Percentiles rank a stretch among this genome's conserved stretches.
Evolutionary conservation across 1,140 invertebrate genomes (phyloP).

Genomic region (Melipona quadrifasciata): DNA sequence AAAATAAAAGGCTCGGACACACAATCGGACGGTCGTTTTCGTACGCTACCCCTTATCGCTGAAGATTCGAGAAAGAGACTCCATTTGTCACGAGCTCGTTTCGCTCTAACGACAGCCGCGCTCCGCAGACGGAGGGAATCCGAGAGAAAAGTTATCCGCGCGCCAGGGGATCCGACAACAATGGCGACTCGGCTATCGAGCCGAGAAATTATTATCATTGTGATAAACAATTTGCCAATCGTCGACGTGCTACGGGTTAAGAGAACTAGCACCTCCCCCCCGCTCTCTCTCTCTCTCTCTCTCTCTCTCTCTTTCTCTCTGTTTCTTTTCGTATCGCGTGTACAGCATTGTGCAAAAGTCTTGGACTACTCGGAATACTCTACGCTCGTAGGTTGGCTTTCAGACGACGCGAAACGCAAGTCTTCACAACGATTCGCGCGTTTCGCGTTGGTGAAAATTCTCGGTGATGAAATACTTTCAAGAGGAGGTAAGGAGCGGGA

Average conservation of each 20-base stretch:
- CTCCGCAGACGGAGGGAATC: neutral
- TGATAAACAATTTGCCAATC: slow-evolving; percentile 43
- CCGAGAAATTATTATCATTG: slow-evolving; percentile 31
- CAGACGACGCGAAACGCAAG: too few species aligned
- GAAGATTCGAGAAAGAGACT: too few species aligned
- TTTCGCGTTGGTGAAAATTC: too few species aligned
- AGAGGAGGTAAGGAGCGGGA: neutral
- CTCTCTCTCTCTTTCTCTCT: neutral
- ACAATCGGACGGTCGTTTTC: too few species aligned
- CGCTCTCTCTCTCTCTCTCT: neutral
- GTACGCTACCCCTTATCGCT: too few species aligned
- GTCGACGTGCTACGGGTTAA: slow-evolving; percentile 3
- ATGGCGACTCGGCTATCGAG: slow-evolving; percentile 7
- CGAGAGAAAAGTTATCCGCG: slow-evolving; percentile 2
- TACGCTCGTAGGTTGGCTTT: too few species aligned
- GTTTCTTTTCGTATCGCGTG: too few species aligned
- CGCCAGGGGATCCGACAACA: slow-evolving; percentile 10
- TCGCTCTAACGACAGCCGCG: slow-evolving; percentile 7
- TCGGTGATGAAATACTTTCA: too few species aligned
- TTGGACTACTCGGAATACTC: too few species aligned
- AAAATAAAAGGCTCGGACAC: too few species aligned
- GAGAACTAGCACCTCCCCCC: neutral
- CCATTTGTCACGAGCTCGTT: slow-evolving; percentile 11
- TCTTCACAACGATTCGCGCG: too few species aligned
- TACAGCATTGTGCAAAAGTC: neutral